Percentiles rank a stretch among this genome's conserved stretches.
These are phyloP conservation scores for Hoplias malabaricus DNA, from an alignment of 2,113 vertebrate genomes.

Conservation along the genomic window DNA sequence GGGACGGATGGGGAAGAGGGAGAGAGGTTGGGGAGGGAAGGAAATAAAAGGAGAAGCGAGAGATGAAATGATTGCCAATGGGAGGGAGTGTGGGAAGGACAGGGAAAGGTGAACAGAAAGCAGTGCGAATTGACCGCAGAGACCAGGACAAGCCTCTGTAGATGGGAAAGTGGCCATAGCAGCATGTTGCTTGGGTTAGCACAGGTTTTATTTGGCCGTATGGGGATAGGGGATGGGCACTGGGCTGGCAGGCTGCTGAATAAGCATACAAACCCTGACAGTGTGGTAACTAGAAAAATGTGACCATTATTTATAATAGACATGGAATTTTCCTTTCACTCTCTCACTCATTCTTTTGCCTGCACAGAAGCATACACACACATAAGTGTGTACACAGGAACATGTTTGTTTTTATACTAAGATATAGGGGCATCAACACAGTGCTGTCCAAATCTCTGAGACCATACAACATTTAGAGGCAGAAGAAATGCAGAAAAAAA, in stretches of 20 bases:
- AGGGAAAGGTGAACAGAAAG: background rate
- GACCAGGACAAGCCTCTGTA: background rate
- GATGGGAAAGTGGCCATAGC: background rate
- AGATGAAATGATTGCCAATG: constrained; percentile 26
- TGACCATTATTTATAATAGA: constrained; percentile 1
- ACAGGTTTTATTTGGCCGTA: background rate
- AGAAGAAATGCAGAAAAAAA: too few species aligned
- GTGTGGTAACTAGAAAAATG: constrained; percentile 6
- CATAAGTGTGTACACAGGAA: too few species aligned
- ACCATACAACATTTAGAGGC: background rate
- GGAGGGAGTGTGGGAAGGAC: constrained; percentile 9
- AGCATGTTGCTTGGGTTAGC: background rate
- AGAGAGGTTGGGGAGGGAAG: constrained; percentile 18
- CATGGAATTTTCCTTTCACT: background rate
- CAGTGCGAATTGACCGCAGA: background rate
- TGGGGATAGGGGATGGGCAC: background rate
- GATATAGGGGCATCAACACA: background rate
- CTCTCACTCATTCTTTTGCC: background rate
- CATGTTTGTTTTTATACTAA: background rate
- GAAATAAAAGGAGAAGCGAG: constrained; percentile 16
- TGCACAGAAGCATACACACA: constrained; percentile 6
- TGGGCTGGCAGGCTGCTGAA: constrained; percentile 2
- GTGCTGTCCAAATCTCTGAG: background rate
- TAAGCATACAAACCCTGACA: background rate
- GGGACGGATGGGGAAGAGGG: constrained; percentile 11